Evolutionary conservation across 1,140 invertebrate species (phyloP).

Genomic region (Globodera rostochiensis): DNA sequence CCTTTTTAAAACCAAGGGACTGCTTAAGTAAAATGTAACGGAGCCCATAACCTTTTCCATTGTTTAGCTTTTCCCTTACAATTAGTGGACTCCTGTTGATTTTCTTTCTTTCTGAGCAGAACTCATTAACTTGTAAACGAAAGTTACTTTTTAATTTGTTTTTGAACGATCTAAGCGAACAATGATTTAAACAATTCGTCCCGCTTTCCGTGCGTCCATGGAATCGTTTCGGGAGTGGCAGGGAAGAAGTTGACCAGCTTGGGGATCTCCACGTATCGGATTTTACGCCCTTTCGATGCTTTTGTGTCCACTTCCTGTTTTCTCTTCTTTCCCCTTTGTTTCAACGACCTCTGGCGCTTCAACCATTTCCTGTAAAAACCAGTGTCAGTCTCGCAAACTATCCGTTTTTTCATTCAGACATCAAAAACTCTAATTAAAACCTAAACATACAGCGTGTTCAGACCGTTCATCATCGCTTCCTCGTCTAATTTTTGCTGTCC

Average conservation of each 20-base stretch:
- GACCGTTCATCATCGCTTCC: neutral
- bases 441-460: neutral
- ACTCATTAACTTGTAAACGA: no score
- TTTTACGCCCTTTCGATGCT: constrained; percentile 73
- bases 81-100: no score
- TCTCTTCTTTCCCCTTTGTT: constrained; percentile 80
- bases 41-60: no score
- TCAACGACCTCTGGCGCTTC: constrained; percentile 75
- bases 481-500: neutral
- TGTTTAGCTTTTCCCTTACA: no score
- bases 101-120: no score
- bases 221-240: constrained; percentile 51
- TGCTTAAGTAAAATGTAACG: no score
- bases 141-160: no score
- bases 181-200: constrained; percentile 64
- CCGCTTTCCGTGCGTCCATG: constrained; percentile 58
- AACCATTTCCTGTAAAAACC: constrained; percentile 79
- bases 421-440: neutral
- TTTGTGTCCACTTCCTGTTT: constrained; percentile 73
- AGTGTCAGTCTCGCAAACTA: constrained; percentile 69
- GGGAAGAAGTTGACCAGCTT: constrained; percentile 82
- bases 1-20: no score
- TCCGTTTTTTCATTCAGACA: neutral
- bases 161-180: constrained; percentile 33
- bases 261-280: constrained; percentile 82